Percentiles rank a stretch among this genome's conserved stretches.
These are phyloP conservation scores for Paracentrotus lividus DNA, from an alignment of 53 echinoderm and acorn worm species.

Conservation along the genomic window DNA sequence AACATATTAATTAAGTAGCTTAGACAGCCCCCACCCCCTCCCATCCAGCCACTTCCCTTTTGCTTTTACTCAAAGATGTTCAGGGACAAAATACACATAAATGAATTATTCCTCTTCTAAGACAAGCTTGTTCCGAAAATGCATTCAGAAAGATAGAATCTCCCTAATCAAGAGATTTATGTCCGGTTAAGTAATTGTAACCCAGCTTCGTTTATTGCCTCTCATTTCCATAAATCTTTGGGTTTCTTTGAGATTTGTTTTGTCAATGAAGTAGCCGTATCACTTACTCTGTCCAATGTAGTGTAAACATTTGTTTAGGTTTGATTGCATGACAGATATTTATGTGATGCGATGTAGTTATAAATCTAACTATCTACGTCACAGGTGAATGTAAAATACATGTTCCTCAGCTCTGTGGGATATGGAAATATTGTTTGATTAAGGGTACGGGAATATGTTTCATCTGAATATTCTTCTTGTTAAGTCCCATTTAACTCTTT, in stretches of 20 bases:
- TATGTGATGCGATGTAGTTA: background rate
- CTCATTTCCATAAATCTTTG: slow-evolving; percentile 8
- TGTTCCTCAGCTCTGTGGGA: background rate
- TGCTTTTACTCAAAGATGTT: too few species aligned
- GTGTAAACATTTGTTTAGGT: slow-evolving; percentile 27
- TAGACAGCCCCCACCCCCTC: too few species aligned
- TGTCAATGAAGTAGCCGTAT: background rate
- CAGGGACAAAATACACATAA: too few species aligned
- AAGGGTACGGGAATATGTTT: too few species aligned
- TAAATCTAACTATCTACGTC: background rate
- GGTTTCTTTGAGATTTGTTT: slow-evolving; percentile 20
- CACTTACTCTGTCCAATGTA: background rate
- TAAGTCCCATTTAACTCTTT: too few species aligned
- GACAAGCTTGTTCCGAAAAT: background rate
- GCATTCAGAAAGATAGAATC: background rate
- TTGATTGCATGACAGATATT: background rate
- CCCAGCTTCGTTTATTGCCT: background rate
- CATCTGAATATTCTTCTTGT: too few species aligned
- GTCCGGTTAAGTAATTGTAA: slow-evolving; percentile 28
- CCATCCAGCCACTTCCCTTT: too few species aligned
- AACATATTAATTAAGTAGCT: too few species aligned
- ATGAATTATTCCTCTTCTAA: background rate
- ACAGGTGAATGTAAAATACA: background rate
- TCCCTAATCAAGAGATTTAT: slow-evolving; percentile 5
- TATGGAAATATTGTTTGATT: too few species aligned